These are phyloP conservation scores for Drosophila quinaria DNA, from an alignment of 2,888 invertebrate species.

Conservation along the genomic window DNA sequence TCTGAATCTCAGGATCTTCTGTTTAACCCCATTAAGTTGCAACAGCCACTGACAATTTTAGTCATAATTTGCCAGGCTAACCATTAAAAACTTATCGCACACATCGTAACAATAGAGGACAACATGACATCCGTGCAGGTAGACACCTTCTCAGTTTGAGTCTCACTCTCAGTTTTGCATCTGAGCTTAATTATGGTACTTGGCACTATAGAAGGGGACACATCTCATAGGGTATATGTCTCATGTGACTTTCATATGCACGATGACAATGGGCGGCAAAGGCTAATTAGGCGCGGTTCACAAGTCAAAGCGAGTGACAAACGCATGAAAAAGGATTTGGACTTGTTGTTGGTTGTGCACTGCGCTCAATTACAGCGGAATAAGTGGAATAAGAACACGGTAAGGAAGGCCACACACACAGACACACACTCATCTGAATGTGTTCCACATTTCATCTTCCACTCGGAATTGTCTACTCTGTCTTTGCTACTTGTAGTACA, in stretches of 20 bases:
- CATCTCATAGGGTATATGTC: conserved; percentile 16
- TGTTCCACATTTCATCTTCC: conserved; percentile 33
- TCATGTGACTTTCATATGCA: conserved; percentile 14
- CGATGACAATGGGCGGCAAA: conserved; percentile 63
- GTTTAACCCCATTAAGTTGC: conserved; percentile 69
- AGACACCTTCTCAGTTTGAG: conserved; percentile 6
- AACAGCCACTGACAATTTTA: conserved; percentile 63
- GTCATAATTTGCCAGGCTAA: conserved; percentile 57
- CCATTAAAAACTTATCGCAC: conserved; percentile 73
- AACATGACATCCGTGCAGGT: conserved; percentile 37
- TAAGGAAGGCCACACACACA: conserved; percentile 37
- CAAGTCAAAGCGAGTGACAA: conserved; percentile 61
- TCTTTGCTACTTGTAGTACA: too few species aligned
- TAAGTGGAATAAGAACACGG: conserved; percentile 31
- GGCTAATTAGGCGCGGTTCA: conserved; percentile 76
- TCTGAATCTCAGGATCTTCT: conserved; percentile 27
- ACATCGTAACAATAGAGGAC: conserved; percentile 50
- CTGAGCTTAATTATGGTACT: conserved; percentile 71
- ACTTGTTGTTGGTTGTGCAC: conserved; percentile 25
- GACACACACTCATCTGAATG: background rate
- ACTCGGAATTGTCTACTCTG: conserved; percentile 20
- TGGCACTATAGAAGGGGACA: conserved; percentile 19
- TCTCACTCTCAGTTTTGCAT: conserved; percentile 25
- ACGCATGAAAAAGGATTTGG: conserved; percentile 30
- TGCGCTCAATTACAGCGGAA: conserved; percentile 58